Conservation (phyloP, 2,888 invertebrate species). For the Orthonychiurus folsomi region DNA sequence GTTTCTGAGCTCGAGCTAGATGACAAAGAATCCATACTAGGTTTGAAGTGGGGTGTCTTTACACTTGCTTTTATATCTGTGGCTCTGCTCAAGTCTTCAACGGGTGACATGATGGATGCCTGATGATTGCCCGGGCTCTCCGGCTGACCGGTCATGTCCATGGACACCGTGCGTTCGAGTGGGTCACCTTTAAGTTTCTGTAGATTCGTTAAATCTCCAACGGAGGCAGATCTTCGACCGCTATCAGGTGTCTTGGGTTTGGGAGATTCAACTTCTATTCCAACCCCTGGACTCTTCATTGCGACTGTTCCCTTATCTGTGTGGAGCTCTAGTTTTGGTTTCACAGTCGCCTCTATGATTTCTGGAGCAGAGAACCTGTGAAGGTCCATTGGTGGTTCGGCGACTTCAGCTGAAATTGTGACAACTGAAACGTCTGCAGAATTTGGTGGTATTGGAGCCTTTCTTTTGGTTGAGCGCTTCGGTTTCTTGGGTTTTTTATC, state of each 20-base stretch:
- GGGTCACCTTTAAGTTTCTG: slow-evolving; percentile 40
- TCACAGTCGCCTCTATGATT: slow-evolving; percentile 18
- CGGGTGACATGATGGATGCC: slow-evolving; percentile 18
- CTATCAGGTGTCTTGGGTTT: slow-evolving; percentile 46
- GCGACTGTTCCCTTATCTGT: slow-evolving; percentile 51
- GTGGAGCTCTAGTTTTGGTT: slow-evolving; percentile 44
- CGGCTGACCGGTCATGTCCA: slow-evolving; percentile 49
- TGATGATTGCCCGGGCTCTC: background rate
- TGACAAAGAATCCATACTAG: slow-evolving; percentile 19
- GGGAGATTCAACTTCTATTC: background rate
- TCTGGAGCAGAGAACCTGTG: slow-evolving; percentile 13
- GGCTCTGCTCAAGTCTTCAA: slow-evolving; percentile 52
- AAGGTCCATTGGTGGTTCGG: slow-evolving; percentile 18
- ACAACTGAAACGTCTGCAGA: slow-evolving; percentile 23
- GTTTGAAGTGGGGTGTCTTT: slow-evolving; percentile 18
- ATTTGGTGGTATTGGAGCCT: slow-evolving; percentile 40
- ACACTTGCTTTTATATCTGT: slow-evolving; percentile 44
- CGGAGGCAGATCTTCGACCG: slow-evolving; percentile 63
- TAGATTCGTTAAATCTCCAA: slow-evolving; percentile 68
- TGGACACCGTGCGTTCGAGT: slow-evolving; percentile 65
- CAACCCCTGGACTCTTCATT: slow-evolving; percentile 42
- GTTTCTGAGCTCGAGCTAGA: slow-evolving; percentile 35
- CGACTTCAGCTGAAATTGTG: slow-evolving; percentile 26
- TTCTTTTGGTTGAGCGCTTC: slow-evolving; percentile 37
- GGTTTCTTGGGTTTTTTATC: slow-evolving; percentile 33